Percentiles rank a stretch among this genome's conserved stretches.
phyloP scores from a whole-genome alignment of 2,113 vertebrate genomes.

The Tympanuchus pallidicinctus region DNA sequence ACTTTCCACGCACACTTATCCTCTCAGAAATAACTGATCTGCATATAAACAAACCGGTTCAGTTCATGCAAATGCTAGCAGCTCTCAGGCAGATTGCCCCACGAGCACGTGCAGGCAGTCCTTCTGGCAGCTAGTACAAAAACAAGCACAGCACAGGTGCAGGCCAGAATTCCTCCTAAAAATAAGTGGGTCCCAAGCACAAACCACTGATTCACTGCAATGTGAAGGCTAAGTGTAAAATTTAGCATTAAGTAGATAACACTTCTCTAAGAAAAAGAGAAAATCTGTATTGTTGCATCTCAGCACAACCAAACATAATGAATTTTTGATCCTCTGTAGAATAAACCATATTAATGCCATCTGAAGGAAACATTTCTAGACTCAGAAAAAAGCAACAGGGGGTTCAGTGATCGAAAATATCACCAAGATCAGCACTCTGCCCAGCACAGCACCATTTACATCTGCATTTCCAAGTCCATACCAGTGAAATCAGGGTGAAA shows the following conservation, averaged over 20 bases:
- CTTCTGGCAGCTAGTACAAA: not conserved
- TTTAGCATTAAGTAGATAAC: not conserved
- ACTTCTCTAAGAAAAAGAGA: slow-evolving; percentile 10
- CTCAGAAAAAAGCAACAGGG: not conserved
- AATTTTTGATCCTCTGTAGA: slow-evolving; percentile 47
- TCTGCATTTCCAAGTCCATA: not conserved
- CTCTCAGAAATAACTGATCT: slow-evolving; percentile 23
- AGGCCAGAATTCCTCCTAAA: not conserved
- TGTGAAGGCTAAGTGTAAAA: not conserved
- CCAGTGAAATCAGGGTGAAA: not conserved
- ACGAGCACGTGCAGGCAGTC: slow-evolving; percentile 5
- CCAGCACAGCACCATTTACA: not conserved
- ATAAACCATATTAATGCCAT: not conserved
- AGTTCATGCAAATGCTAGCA: slow-evolving; percentile 34
- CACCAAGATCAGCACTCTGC: not conserved
- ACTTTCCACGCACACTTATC: not conserved
- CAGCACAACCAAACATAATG: slow-evolving; percentile 18
- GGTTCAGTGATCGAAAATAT: not conserved
- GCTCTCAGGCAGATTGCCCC: slow-evolving; percentile 38
- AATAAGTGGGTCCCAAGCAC: not conserved
- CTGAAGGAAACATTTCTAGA: slow-evolving; percentile 35
- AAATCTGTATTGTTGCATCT: not conserved
- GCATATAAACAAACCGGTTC: slow-evolving; percentile 34
- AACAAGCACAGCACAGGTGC: not conserved
- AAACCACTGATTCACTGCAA: not conserved